Evolutionary conservation across 2,113 vertebrate species (phyloP).

Genomic region (Gopherus flavomarginatus): DNA sequence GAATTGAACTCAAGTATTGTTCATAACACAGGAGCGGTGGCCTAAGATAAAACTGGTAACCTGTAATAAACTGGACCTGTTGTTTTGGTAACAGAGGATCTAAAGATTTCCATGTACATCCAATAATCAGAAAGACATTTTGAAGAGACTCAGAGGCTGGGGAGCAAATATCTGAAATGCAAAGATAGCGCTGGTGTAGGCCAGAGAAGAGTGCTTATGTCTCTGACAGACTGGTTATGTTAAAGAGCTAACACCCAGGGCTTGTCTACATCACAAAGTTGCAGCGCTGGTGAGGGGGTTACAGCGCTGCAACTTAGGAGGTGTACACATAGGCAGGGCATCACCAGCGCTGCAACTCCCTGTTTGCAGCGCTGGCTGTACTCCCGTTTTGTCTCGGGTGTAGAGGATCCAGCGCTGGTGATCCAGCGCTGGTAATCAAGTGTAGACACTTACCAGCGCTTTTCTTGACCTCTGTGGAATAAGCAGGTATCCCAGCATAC

Average conservation of each 20-base stretch:
- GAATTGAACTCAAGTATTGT: neutral
- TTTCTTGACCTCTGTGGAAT: too few species aligned
- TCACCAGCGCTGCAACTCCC: too few species aligned
- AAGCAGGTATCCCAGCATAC: too few species aligned
- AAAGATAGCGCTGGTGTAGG: neutral
- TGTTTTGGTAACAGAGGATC: neutral
- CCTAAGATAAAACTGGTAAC: neutral
- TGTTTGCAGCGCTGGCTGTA: too few species aligned
- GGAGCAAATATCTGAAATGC: neutral
- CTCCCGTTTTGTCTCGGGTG: too few species aligned
- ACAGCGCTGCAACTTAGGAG: too few species aligned
- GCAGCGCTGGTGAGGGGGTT: too few species aligned
- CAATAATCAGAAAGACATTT: neutral
- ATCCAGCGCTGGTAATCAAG: too few species aligned
- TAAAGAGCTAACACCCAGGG: neutral
- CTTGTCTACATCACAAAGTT: too few species aligned
- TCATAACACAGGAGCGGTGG: neutral
- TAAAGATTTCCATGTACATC: neutral
- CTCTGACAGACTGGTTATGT: neutral
- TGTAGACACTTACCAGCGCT: too few species aligned
- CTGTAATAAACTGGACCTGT: neutral
- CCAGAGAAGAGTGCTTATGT: neutral
- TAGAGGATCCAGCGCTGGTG: too few species aligned
- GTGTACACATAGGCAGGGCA: too few species aligned
- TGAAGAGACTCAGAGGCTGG: neutral